phyloP scores from a whole-genome alignment of 2,113 vertebrate species.

The Varanus komodoensis region DNA sequence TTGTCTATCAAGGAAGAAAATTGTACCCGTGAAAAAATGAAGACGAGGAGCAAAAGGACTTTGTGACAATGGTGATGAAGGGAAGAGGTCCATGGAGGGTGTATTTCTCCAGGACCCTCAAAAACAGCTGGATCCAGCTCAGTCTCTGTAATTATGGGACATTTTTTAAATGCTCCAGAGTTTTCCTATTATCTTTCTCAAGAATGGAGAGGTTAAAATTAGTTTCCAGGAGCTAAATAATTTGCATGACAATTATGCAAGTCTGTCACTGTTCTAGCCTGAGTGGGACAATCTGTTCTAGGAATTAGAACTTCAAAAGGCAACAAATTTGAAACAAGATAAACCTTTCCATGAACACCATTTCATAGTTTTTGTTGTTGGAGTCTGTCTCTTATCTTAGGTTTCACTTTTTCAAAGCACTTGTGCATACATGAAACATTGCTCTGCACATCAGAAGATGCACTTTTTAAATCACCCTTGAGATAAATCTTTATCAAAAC shows the following conservation, averaged over 20 bases:
- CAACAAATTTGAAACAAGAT: conserved; percentile 18
- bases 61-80: no score
- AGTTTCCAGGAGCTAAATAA: background rate
- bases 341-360: background rate
- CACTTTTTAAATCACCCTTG: background rate
- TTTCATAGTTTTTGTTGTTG: conserved; percentile 9
- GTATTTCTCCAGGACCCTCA: no score
- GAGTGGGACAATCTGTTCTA: background rate
- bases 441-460: background rate
- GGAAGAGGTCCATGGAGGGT: no score
- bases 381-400: background rate
- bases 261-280: background rate
- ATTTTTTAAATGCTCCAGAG: background rate
- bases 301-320: conserved; percentile 2
- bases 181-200: background rate
- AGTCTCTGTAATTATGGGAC: background rate
- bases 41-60: no score
- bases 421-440: conserved; percentile 21
- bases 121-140: no score
- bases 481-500: conserved; percentile 30
- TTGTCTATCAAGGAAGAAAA: no score
- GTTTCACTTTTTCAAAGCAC: background rate
- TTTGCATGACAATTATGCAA: background rate
- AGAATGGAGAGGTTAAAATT: background rate
- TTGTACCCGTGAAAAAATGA: no score